Percentiles rank a stretch among this genome's conserved stretches.
Evolutionary conservation across 2,797 vertebrate species (phyloP).

Genomic region (Hozukius guyotensis): DNA sequence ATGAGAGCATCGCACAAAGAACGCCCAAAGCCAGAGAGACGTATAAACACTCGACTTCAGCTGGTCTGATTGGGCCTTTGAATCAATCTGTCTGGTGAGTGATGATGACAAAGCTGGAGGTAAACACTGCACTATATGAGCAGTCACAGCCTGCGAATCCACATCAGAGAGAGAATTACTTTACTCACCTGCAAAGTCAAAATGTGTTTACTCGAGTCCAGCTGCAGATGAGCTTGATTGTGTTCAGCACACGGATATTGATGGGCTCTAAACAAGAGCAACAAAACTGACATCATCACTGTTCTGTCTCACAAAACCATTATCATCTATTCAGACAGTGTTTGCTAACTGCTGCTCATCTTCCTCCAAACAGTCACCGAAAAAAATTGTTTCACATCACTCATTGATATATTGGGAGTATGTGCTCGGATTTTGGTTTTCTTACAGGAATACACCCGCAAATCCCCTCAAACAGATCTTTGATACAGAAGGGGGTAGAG

Average conservation of each 20-base stretch:
- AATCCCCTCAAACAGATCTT: conserved; percentile 54
- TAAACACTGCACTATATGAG: conserved; percentile 63
- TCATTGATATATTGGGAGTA: conserved; percentile 13
- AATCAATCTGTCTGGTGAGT: conserved; percentile 63
- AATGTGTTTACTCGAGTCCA: conserved; percentile 35
- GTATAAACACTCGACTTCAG: conserved; percentile 57
- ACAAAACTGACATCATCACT: neutral
- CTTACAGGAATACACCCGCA: conserved; percentile 12
- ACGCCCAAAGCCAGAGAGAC: conserved; percentile 9
- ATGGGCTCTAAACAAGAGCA: conserved; percentile 19
- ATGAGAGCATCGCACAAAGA: conserved; percentile 20
- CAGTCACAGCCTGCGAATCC: conserved; percentile 53
- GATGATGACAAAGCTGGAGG: conserved; percentile 62
- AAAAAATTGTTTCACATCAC: neutral
- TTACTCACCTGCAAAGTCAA: conserved; percentile 38
- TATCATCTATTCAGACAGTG: neutral
- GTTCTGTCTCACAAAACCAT: neutral
- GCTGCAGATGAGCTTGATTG: conserved; percentile 23
- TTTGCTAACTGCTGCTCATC: conserved; percentile 1
- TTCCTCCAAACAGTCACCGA: neutral
- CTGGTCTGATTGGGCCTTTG: conserved; percentile 53
- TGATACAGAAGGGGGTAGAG: conserved; percentile 32
- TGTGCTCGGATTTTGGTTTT: conserved; percentile 40
- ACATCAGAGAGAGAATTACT: conserved; percentile 39
- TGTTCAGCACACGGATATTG: conserved; percentile 5